Evolutionary conservation across 53 echinoderm and acorn worm species (phyloP).

Genomic region (Holothuria scabra): DNA sequence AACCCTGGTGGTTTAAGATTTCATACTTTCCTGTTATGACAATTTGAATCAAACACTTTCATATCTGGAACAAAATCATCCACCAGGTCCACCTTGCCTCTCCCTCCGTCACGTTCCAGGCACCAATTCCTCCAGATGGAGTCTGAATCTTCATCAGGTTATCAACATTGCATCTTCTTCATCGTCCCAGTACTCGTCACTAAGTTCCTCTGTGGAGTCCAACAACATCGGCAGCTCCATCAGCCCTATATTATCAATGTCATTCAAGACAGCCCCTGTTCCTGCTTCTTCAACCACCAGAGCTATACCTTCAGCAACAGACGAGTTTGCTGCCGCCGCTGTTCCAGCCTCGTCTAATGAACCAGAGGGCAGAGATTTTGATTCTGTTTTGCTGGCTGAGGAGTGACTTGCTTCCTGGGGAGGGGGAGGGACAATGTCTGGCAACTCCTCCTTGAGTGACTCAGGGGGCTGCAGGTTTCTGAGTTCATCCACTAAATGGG

Average conservation of each 20-base stretch:
- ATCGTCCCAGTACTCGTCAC: slow-evolving; percentile 50
- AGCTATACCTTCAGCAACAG: background rate
- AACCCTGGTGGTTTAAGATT: too few relatives aligned
- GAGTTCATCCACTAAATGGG: slow-evolving; percentile 88
- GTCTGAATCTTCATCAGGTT: too few relatives aligned
- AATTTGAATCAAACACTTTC: too few relatives aligned
- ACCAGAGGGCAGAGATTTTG: slow-evolving; percentile 14
- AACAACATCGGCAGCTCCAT: slow-evolving; percentile 44
- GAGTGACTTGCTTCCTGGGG: too few relatives aligned
- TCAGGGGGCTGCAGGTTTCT: slow-evolving; percentile 86
- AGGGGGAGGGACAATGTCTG: too few relatives aligned
- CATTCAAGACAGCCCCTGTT: background rate
- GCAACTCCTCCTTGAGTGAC: slow-evolving; percentile 26
- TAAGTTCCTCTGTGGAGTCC: slow-evolving; percentile 33
- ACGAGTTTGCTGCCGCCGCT: background rate
- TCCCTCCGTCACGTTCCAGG: too few relatives aligned
- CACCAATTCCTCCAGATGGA: too few relatives aligned
- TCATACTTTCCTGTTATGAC: too few relatives aligned
- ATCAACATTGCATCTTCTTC: slow-evolving; percentile 26
- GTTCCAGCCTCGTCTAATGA: background rate
- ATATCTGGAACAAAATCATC: too few relatives aligned
- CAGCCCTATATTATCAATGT: slow-evolving; percentile 12
- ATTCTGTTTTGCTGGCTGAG: background rate
- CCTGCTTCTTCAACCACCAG: background rate
- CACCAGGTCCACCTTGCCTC: too few relatives aligned